Evolutionary conservation across 1,140 invertebrate species (phyloP).

Genomic region (Oscheius sp.): DNA sequence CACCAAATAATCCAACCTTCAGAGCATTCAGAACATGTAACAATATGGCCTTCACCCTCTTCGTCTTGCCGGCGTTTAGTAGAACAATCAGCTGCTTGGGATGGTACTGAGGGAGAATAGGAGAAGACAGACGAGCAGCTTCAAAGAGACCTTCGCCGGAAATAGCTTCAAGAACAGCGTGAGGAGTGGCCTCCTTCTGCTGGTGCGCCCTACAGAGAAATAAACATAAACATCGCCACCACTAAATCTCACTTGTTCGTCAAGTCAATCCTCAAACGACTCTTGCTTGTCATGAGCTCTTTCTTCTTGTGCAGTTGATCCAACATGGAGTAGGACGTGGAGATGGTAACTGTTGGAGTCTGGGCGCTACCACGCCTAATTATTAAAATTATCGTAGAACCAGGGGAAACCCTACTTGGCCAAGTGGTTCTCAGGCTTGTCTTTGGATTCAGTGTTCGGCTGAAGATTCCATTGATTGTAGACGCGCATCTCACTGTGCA

Average conservation of each 20-base stretch:
- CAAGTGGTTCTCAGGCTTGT: not conserved
- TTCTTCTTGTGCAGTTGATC: constrained; percentile 45
- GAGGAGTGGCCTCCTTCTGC: constrained; percentile 14
- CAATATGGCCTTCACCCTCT: constrained; percentile 94
- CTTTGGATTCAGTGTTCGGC: not conserved
- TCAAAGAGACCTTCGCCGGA: constrained; percentile 78
- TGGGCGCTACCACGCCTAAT: constrained; percentile 13
- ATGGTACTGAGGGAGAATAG: constrained; percentile 99
- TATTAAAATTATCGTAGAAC: not conserved
- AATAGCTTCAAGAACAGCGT: constrained; percentile 45
- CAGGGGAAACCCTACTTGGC: no score
- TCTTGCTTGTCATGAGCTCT: constrained; percentile 12
- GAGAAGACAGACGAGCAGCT: constrained; percentile 86
- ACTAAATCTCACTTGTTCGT: no score
- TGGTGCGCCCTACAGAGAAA: constrained; percentile 11
- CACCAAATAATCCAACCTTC: constrained; percentile 41
- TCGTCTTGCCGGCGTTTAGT: constrained; percentile 94
- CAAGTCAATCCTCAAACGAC: constrained; percentile 14
- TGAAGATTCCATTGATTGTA: constrained; percentile 72
- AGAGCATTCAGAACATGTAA: constrained; percentile 81
- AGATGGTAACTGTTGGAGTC: constrained; percentile 41
- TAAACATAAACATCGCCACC: no score
- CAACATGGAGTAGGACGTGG: constrained; percentile 53
- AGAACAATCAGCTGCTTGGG: constrained; percentile 97
- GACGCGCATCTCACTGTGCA: constrained; percentile 99